Conservation (phyloP, 2,113 vertebrate species). For the human (Homo sapiens) region GRCh38 chr2:164246001-164246500, state of each 20-base stretch:
- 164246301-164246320: not conserved
- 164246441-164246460: not conserved
- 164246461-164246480: not conserved
- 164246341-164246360: not conserved
- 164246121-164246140: not conserved
- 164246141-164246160: not conserved
- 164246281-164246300: not conserved
- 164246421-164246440: not conserved
- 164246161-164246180: not conserved
- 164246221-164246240: not conserved
- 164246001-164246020: not conserved
- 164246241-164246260: not conserved
- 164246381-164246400: not conserved
- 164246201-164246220: not conserved
- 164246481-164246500: conserved; percentile 52
- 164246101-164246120: not conserved
- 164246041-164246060: not conserved
- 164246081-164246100: not conserved
- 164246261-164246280: not conserved
- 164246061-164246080: not conserved
- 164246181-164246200: not conserved
- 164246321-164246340: not conserved
- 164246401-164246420: not conserved
- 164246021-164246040: not conserved
- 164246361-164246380: not conserved